phyloP scores from a whole-genome alignment of 1,140 invertebrate species.

The Drosophila arawakana region DNA sequence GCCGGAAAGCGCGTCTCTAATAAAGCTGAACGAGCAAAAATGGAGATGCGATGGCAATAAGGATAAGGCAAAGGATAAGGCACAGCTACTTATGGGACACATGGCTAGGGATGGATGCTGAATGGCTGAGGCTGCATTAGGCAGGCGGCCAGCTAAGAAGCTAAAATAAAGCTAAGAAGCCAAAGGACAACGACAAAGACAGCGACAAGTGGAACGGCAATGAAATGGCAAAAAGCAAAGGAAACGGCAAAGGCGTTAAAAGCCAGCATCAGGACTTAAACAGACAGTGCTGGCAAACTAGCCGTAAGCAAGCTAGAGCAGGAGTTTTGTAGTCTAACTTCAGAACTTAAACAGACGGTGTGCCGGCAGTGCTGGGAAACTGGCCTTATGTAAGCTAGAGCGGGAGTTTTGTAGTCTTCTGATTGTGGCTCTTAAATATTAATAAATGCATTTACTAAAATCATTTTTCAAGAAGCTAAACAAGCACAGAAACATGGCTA shows the following conservation, averaged over 20 bases:
- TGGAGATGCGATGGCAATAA: constrained; percentile 77
- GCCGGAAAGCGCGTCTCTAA: constrained; percentile 38
- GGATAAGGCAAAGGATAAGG: constrained; percentile 65
- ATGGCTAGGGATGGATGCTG: constrained; percentile 9
- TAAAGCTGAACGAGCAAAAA: constrained; percentile 75
- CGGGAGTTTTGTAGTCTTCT: no score
- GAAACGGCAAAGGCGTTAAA: constrained; percentile 69
- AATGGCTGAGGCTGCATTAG: constrained; percentile 66
- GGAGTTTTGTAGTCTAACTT: no score
- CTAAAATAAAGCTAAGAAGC: constrained; percentile 21
- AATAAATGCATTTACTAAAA: no score
- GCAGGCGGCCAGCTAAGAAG: constrained; percentile 43
- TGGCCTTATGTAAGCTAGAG: no score
- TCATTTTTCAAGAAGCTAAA: no score
- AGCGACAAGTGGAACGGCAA: constrained; percentile 33
- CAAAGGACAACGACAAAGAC: constrained; percentile 30
- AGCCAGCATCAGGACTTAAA: constrained; percentile 44
- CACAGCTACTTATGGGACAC: constrained; percentile 39
- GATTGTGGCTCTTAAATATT: no score
- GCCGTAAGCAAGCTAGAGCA: no score
- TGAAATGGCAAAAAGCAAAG: constrained; percentile 53
- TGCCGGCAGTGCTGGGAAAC: no score
- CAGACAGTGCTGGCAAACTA: background rate
- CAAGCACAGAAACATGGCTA: no score
- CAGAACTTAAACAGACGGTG: no score